Evolutionary conservation across 1,140 invertebrate genomes (phyloP).

Genomic region (Drosophila sproati): DNA sequence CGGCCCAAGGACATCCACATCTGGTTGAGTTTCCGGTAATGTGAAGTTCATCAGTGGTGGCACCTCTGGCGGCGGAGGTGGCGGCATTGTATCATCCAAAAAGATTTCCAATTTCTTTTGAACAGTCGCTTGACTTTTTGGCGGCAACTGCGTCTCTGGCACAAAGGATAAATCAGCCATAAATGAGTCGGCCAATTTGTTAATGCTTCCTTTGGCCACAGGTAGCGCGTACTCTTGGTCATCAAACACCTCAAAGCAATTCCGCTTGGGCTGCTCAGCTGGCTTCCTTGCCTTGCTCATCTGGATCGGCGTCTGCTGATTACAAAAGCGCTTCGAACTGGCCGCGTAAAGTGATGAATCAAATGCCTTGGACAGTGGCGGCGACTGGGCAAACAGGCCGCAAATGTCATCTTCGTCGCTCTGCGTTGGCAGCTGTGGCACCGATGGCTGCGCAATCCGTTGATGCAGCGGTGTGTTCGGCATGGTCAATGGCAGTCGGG

Average conservation of each 20-base stretch:
- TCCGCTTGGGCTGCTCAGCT: slow-evolving; percentile 1
- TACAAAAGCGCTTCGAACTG: slow-evolving; percentile 49
- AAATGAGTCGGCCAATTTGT: slow-evolving; percentile 59
- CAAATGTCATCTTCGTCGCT: slow-evolving; percentile 59
- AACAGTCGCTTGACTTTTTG: slow-evolving; percentile 4
- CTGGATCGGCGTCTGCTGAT: slow-evolving; percentile 51
- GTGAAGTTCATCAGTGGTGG: slow-evolving; percentile 39
- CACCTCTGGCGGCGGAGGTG: background rate
- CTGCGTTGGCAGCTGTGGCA: slow-evolving; percentile 30
- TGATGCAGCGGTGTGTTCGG: slow-evolving; percentile 20
- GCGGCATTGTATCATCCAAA: slow-evolving; percentile 58
- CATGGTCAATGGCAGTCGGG: slow-evolving; percentile 45
- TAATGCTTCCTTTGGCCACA: background rate
- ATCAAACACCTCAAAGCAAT: slow-evolving; percentile 34
- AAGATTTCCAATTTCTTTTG: slow-evolving; percentile 58
- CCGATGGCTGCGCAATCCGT: slow-evolving; percentile 1
- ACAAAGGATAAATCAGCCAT: slow-evolving; percentile 70
- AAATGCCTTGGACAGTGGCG: slow-evolving; percentile 42
- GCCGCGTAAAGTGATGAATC: slow-evolving; percentile 32
- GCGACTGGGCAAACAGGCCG: slow-evolving; percentile 68
- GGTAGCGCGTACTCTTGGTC: slow-evolving; percentile 18
- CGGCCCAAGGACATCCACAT: slow-evolving; percentile 18
- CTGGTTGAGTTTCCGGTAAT: slow-evolving; percentile 41
- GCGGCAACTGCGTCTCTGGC: slow-evolving; percentile 51
- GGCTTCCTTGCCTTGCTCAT: slow-evolving; percentile 27